These are phyloP conservation scores for Belgica antarctica DNA, from an alignment of 2,888 invertebrate genomes.

Conservation along the genomic window DNA sequence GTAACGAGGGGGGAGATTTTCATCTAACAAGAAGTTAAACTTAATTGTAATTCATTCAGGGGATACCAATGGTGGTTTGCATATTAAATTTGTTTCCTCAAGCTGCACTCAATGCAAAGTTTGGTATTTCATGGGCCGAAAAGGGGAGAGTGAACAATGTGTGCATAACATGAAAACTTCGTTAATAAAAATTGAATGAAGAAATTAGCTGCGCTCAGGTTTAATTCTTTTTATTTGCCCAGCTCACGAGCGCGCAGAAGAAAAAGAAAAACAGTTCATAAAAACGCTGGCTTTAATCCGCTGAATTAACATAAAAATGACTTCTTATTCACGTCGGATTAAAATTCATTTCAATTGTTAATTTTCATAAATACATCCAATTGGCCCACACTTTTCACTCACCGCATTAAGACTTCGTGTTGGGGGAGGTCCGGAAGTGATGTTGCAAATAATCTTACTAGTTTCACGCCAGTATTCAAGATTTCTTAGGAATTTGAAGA, in stretches of 20 bases:
- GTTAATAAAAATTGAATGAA: neutral
- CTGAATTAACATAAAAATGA: slow-evolving; percentile 30
- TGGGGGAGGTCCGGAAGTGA: no score
- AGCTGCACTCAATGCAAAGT: neutral
- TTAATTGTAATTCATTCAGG: slow-evolving; percentile 5
- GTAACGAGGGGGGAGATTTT: slow-evolving; percentile 12
- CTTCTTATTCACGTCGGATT: slow-evolving; percentile 13
- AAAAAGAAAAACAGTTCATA: slow-evolving; percentile 9
- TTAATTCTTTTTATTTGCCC: neutral
- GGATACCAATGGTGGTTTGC: slow-evolving; percentile 25
- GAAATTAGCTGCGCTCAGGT: neutral
- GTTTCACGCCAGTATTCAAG: no score
- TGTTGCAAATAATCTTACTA: no score
- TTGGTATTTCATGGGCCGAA: neutral
- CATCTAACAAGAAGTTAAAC: neutral
- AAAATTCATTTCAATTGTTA: slow-evolving; percentile 32
- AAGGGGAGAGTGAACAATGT: slow-evolving; percentile 7
- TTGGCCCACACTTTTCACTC: slow-evolving; percentile 24
- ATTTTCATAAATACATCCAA: slow-evolving; percentile 34
- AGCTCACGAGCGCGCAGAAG: slow-evolving; percentile 15
- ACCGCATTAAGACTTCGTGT: slow-evolving; percentile 1
- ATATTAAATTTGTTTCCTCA: slow-evolving; percentile 22
- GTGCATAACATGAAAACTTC: neutral
- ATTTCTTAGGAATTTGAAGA: no score
- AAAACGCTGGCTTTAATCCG: slow-evolving; percentile 22